Base-by-base conservation (phyloP, 2,797 vertebrate genomes). In the Darevskia mixta region DNA sequence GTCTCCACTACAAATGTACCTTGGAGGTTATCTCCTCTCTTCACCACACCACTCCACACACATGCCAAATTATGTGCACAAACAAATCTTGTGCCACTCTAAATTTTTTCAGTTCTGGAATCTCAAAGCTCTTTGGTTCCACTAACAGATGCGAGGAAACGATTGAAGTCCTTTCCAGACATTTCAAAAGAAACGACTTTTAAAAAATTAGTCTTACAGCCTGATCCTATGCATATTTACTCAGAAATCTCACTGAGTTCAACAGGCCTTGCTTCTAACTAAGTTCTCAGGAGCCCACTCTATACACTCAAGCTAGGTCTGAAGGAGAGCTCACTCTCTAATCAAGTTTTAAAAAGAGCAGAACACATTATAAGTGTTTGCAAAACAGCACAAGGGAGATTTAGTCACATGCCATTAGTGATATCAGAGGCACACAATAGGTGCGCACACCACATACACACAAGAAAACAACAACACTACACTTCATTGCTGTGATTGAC, bases 111-210 rank as follows among this genome's bases (percentile, higher is more conserved):
- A 7, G 23, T 11, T 18, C 11, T 17, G 38, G 32, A 86, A 75
- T 91, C 92, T 88, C 84, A 49, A 88, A 93, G 86, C 92, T 79
- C 88, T 90, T 88, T 38, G 87, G 85, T 87, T 76, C 73, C 55
- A 83, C 43, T 18, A 88, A 91, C 45, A 71, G 92, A 90, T 15
- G 84, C 83, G n/a, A 80, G 32, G 49, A 13, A 55, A 85, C 1
- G 8, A 71, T 55, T 6, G 27, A 72, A 72, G 32, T 5, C n/a
- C 27, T 23, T 4, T 85, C 20, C 11, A 79, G 77, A 49, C 25
- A 78, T 3, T 25, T 49, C 4, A 76, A 64, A 9, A 4, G 1
- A 4, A 6, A 11, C 27, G 49, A 64, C 20, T 64, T 64, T 8
- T 7, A 10, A 15, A 10, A 15, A 27, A 5, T 29, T 27, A 20